Evolutionary conservation across 2,888 invertebrate species (phyloP), one percentile per base, ranked within the genome.

Genomic region (Tetranychus piercei): DNA sequence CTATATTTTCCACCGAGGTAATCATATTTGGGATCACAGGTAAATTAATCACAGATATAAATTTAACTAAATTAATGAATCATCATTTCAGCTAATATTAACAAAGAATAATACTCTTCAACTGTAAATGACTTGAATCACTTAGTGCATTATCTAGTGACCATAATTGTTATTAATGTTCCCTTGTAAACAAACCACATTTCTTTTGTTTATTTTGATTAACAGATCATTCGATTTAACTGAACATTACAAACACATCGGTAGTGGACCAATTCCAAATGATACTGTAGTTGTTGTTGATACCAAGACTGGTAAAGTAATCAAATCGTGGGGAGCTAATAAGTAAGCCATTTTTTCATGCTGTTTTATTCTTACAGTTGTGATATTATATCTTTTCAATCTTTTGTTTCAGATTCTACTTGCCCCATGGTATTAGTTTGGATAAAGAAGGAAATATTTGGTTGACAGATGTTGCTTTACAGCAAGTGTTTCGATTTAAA

Each of bases 391-490:
- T 72, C 44, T 11, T n/a, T n/a, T 34, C 4, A 34, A 34, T 34
- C 5, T 34, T 34, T 34, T 3, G 34, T 34, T 34, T 34, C 34
- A 84, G 84, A 74, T 97, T 96, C 83, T 95, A 91, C 82, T 88
- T 97, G 88, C 97, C 97, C 0, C 97, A 97, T 83, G 96, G 96
- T 11, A 85, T 97, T 77, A 91, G 92, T 20, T 88, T 96, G 22
- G 95, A 96, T 82, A 87, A 88, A 78, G 80, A 84, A 34, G 92
- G 91, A 78, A 91, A 93, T 81, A 86, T 91, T 55, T 97, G 94
- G 94, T 86, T 95, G 43, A 97, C 97, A 1, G 97, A 97, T 83
- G 94, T 96, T 11, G 97, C 91, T 0, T 86, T 94, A 79, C 96
- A 97, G 84, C 96, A 97, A 85, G 94, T 93, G 55, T 89, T 74